These are phyloP conservation scores for Sarcophaga carnaria DNA, from an alignment of 2,888 invertebrate genomes.

Conservation along the genomic window DNA sequence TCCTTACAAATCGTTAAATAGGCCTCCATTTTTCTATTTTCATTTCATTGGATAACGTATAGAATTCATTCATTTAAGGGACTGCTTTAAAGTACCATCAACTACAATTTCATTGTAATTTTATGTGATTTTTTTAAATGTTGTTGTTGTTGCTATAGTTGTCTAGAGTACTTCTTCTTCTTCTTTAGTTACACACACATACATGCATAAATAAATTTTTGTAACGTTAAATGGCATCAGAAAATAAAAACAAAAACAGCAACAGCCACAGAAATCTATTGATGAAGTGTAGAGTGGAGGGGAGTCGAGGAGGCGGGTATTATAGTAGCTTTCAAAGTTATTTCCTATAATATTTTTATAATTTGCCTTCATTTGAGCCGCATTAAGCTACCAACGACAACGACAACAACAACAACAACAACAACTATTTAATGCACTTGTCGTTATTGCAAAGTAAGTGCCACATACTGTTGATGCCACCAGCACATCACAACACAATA, in stretches of 20 bases:
- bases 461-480: conserved; percentile 37
- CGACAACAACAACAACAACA: conserved; percentile 11
- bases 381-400: conserved; percentile 34
- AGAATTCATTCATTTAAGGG: conserved; percentile 22
- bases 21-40: too few relatives aligned
- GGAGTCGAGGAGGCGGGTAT: not conserved
- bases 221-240: conserved; percentile 19
- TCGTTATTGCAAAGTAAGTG: conserved; percentile 26
- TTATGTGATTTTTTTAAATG: conserved; percentile 63
- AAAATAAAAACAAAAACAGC: not conserved
- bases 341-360: conserved; percentile 49
- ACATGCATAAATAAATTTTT: not conserved
- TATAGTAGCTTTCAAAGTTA: conserved; percentile 50
- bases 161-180: conserved; percentile 10
- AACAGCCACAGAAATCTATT: conserved; percentile 14
- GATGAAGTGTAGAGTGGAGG: not conserved
- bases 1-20: too few relatives aligned
- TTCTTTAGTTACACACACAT: not conserved
- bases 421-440: conserved; percentile 37
- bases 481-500: conserved; percentile 5
- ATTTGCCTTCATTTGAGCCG: conserved; percentile 20
- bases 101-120: conserved; percentile 32
- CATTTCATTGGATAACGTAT: not conserved
- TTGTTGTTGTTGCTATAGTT: conserved; percentile 23
- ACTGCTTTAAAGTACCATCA: not conserved